Conservation (phyloP, 2,113 vertebrate species). For the Dendrocopos noguchii region DNA sequence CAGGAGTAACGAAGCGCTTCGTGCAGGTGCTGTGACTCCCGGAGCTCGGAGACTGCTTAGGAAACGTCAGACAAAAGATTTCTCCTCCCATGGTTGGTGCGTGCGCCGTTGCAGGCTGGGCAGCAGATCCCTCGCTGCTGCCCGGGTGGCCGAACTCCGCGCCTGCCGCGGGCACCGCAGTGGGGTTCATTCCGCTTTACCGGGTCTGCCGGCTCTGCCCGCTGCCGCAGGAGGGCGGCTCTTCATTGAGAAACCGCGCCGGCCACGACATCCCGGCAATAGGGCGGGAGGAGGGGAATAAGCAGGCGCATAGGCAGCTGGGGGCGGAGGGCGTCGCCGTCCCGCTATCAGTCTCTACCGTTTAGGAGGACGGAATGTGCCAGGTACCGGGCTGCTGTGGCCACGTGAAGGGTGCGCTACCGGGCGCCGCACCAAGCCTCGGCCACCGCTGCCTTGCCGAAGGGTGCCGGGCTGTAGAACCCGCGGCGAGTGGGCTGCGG, state of each 20-base stretch:
- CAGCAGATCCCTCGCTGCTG: neutral
- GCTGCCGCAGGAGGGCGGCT: neutral
- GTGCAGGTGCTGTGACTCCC: neutral
- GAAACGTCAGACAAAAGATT: neutral
- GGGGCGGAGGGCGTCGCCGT: neutral
- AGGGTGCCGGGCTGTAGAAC: neutral
- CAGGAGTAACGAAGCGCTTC: neutral
- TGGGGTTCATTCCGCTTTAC: neutral
- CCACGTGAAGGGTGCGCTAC: neutral
- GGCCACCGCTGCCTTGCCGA: neutral
- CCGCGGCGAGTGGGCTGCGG: neutral
- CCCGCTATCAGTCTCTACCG: too few relatives aligned
- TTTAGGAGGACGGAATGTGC: too few relatives aligned
- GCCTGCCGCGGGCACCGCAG: neutral
- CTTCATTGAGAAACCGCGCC: neutral
- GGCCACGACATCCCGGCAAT: neutral
- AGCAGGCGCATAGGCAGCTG: neutral
- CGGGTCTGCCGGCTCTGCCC: too few relatives aligned
- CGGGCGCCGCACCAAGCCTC: neutral
- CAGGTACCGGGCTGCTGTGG: too few relatives aligned
- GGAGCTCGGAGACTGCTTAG: neutral
- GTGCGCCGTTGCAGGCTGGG: neutral
- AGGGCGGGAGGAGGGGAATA: neutral
- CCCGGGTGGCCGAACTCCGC: neutral
- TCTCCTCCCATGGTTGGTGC: neutral